Base-by-base conservation (phyloP, 2,797 vertebrate species). In the Sphenodon punctatus region DNA sequence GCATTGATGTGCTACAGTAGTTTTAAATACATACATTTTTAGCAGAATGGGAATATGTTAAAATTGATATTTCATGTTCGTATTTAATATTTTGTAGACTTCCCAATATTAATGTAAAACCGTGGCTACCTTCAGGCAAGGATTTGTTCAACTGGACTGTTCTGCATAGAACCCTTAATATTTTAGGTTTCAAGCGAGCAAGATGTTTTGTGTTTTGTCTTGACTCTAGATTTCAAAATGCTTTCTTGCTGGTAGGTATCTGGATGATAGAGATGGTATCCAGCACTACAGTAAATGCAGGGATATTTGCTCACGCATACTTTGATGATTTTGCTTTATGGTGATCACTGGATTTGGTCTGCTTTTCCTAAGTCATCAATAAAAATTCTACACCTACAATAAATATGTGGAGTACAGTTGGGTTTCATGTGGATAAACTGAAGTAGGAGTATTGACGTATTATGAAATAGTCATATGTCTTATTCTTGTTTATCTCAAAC, bases 401-500 rank as follows among this genome's bases (percentile, higher is more conserved):
- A 63, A 93, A 82, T 85, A 80, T 78, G 76, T 75, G 13, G 78
- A 84, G 89, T 65, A n/a, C 80, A 63, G 67, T 79, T n/a, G 78
- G 64, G 46, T 89, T 93, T 94, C 91, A 89, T 81, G 59, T 34
- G 70, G 93, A 93, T 82, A 89, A 89, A 91, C 93, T 88, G 85
- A n/a, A 89, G 75, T 43, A 23, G 72, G 74, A 78, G 85, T 79
- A 91, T 86, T 86, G 90, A 84, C 91, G 80, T 87, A 85, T 91
- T 90, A 92, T 83, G 86, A 91, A 88, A 88, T 83, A 92, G 75
- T 80, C 80, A 41, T 90, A 56, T 42, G 67, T 92, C 85, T 90
- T 81, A 87, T 84, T 94, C 87, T 92, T 95, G 83, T 95, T 95
- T 95, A 94, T 94, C 92, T 94, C 91, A 46, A 91, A 92, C 89